Conservation (phyloP, 2,797 vertebrate genomes). For the Cossypha dichroa region DNA sequence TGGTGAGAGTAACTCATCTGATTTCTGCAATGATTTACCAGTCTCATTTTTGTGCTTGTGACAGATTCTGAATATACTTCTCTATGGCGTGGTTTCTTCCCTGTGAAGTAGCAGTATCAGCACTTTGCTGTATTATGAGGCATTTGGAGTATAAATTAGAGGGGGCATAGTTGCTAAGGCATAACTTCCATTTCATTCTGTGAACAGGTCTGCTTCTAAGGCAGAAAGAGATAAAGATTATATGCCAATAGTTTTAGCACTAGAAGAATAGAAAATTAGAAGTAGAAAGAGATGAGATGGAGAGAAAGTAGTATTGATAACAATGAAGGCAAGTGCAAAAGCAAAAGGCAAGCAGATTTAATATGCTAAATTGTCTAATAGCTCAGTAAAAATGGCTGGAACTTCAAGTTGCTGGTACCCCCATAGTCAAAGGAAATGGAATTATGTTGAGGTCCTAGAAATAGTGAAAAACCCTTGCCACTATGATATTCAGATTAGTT, state of each 20-base stretch:
- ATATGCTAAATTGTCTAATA: neutral
- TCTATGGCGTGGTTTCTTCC: neutral
- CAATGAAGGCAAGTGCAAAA: neutral
- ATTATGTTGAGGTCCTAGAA: neutral
- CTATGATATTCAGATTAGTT: neutral
- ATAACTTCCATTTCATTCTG: neutral
- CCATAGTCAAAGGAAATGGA: neutral
- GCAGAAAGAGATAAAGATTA: neutral
- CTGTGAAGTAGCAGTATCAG: neutral
- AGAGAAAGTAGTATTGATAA: neutral
- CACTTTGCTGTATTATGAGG: neutral
- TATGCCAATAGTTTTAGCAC: neutral
- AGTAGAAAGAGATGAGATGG: neutral
- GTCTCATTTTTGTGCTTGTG: neutral
- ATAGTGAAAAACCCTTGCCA: neutral
- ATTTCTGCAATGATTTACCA: neutral
- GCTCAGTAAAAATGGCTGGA: neutral
- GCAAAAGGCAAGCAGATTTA: neutral
- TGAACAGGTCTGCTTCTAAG: neutral
- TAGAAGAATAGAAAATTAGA: neutral
- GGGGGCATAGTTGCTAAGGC: neutral
- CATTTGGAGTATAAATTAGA: slow-evolving; percentile 12
- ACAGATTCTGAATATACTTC: neutral
- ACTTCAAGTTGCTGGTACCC: neutral
- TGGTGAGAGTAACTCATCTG: neutral